These are phyloP conservation scores for Xanthia togata DNA, from an alignment of 2,888 invertebrate genomes.

Conservation along the genomic window DNA sequence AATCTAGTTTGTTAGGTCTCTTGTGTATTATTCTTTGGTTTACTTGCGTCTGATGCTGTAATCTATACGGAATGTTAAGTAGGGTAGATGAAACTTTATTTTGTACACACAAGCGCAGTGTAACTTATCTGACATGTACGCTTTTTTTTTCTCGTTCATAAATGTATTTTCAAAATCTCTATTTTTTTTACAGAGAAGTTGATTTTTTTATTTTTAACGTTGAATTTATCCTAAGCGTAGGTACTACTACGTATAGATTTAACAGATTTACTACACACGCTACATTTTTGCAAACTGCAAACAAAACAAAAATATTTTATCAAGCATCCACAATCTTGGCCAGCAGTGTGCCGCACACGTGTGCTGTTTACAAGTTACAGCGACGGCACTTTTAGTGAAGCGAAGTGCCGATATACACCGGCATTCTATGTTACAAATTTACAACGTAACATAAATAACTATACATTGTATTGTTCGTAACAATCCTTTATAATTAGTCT, in stretches of 20 bases:
- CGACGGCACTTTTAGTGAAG: constrained; percentile 51
- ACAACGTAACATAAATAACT: constrained; percentile 19
- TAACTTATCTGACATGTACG: neutral
- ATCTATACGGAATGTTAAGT: constrained; percentile 39
- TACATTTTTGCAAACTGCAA: constrained; percentile 18
- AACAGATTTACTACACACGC: neutral
- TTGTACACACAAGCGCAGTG: neutral
- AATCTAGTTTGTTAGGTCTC: constrained; percentile 60
- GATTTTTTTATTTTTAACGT: neutral
- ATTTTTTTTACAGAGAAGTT: neutral
- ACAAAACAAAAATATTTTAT: constrained; percentile 11
- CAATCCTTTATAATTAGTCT: neutral
- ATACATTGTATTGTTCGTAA: constrained; percentile 14
- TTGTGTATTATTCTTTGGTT: constrained; percentile 51
- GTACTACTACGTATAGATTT: neutral
- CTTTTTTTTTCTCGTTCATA: neutral
- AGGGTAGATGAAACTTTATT: neutral
- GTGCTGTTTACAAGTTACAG: constrained; percentile 54
- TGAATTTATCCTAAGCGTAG: neutral
- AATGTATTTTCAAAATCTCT: neutral
- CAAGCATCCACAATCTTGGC: constrained; percentile 15
- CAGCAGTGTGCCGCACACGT: constrained; percentile 53
- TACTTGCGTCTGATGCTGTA: constrained; percentile 20
- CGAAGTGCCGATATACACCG: constrained; percentile 42
- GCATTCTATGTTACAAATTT: constrained; percentile 35